Base-by-base conservation (phyloP, 2,797 vertebrate species). In the Bufotes viridis region DNA sequence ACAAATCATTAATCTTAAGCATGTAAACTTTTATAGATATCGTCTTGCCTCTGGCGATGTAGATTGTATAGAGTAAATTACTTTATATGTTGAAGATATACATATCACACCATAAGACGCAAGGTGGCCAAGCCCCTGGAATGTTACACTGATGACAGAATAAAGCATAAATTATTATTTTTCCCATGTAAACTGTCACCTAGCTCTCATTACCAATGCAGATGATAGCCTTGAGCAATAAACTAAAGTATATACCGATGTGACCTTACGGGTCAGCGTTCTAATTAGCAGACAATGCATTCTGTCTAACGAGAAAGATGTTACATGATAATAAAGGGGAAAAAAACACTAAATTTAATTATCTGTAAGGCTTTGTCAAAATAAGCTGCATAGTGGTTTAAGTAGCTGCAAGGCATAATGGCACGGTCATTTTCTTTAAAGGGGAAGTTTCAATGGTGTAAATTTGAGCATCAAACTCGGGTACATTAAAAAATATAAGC, bases 261-360 rank as follows among this genome's bases (percentile, higher is more conserved):
- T 91, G 91, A 95, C 93, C 96, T 94, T 91, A 90, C 90, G 92
- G 95, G 95, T 95, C 94, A 96, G 93, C 90, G 79, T 91, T 90
- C 94, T 96, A 94, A 96, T 96, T 96, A 96, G 93, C 93, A 95
- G 92, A 93, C 89, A 92, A 86, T 90, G 89, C 67, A 87, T 91
- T 55, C 89, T 93, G 92, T 94, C 94, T 94, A 92, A 94, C 93
- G 93, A 86, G 93, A 90, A 94, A 92, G 93, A 93, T 93, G 92
- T 94, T 95, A 94, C 92, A 86, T 78, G 79, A 86, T 86, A 95
- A 95, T 93, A 94, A 94, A 94, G 55, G 7, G 29, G 22, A 51
- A 94, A 94, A 95, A 69, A 96, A 95, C 90, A 95, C 93, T 93
- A 95, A 96, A 95, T 96, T 94, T 95, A 95, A 96, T 96, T 95